phyloP scores from a whole-genome alignment of 2,797 vertebrate genomes.

The Gymnodraco acuticeps region DNA sequence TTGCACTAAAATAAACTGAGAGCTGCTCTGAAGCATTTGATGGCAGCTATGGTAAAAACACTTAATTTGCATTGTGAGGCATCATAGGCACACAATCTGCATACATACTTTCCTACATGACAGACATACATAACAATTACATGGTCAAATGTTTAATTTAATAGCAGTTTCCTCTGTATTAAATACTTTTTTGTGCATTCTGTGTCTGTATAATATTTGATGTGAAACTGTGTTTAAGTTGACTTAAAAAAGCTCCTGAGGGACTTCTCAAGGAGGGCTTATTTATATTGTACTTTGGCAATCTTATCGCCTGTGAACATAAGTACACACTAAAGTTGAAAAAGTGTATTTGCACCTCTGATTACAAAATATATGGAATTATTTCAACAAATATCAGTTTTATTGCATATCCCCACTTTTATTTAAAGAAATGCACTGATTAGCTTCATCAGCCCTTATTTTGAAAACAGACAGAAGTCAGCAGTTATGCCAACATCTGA shows the following conservation, averaged over 20 bases:
- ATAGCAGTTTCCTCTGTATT: neutral
- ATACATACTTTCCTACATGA: conserved; percentile 2
- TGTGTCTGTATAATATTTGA: conserved; percentile 30
- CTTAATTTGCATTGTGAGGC: conserved; percentile 33
- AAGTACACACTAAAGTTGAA: neutral
- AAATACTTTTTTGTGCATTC: conserved; percentile 16
- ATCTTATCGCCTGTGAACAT: conserved; percentile 5
- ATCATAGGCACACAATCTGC: conserved; percentile 26
- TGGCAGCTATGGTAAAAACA: conserved; percentile 65
- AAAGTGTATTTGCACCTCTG: neutral
- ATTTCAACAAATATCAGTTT: neutral
- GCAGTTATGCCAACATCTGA: neutral
- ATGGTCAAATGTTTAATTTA: neutral
- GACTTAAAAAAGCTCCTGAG: conserved; percentile 20
- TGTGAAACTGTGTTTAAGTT: conserved; percentile 23
- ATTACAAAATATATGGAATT: neutral
- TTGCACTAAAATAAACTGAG: conserved; percentile 62
- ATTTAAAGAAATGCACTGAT: neutral
- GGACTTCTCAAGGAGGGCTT: conserved; percentile 18
- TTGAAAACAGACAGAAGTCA: neutral
- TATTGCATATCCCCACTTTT: neutral
- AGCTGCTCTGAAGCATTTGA: conserved; percentile 41
- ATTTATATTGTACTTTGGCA: neutral
- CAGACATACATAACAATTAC: conserved; percentile 9
- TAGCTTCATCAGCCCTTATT: neutral